Evolutionary conservation across 2,888 invertebrate genomes (phyloP).

Genomic region (Kuschelorhynchus macadamiae): DNA sequence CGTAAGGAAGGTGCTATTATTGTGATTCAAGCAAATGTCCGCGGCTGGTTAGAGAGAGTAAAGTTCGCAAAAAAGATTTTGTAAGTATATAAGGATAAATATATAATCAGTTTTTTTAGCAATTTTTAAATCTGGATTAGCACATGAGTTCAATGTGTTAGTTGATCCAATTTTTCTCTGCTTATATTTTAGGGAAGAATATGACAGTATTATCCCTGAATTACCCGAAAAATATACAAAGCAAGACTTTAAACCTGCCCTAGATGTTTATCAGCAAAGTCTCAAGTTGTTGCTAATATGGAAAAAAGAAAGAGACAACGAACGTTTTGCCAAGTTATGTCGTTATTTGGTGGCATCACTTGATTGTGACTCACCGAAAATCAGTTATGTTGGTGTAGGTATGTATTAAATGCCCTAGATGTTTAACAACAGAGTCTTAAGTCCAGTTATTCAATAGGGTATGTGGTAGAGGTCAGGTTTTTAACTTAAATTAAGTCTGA

Average conservation of each 20-base stretch:
- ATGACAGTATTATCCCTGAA: conserved; percentile 79
- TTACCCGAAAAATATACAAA: conserved; percentile 70
- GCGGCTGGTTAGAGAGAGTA: conserved; percentile 82
- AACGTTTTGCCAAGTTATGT: no score
- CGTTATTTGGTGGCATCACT: conserved; percentile 82
- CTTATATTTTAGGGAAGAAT: conserved; percentile 77
- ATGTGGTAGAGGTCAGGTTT: neutral
- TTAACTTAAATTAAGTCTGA: neutral
- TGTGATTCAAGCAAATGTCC: conserved; percentile 80
- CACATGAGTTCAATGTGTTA: no score
- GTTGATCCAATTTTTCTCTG: no score
- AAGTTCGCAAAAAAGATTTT: conserved; percentile 77
- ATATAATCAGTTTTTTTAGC: no score
- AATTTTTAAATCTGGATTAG: no score
- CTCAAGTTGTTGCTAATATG: conserved; percentile 78
- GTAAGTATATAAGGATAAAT: conserved; percentile 71
- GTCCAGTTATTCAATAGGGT: no score
- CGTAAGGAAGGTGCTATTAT: conserved; percentile 82
- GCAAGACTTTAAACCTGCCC: conserved; percentile 74
- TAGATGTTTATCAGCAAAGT: conserved; percentile 80
- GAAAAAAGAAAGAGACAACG: conserved; percentile 77
- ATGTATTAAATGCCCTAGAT: conserved; percentile 12
- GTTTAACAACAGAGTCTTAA: no score
- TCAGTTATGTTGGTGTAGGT: conserved; percentile 83
- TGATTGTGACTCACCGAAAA: conserved; percentile 83